A percentile compares a stretch with the other conserved stretches of the same genome.
Evolutionary conservation across 2,797 vertebrate genomes (phyloP).

Genomic region (Microtus agrestis): DNA sequence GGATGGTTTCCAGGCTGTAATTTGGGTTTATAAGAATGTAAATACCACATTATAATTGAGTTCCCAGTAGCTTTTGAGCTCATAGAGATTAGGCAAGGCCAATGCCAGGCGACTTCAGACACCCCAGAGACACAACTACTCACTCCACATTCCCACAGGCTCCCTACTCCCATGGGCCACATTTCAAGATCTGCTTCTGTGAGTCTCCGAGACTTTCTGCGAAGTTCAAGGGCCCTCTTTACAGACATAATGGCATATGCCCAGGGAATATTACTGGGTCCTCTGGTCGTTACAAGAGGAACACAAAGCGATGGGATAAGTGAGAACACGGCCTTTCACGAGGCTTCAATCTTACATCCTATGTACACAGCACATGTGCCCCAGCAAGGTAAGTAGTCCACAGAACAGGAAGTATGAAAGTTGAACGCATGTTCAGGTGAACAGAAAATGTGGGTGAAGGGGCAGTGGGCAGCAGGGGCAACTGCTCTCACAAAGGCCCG

Average conservation of each 20-base stretch:
- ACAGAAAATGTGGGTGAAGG: not conserved
- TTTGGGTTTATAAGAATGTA: slow-evolving; percentile 71
- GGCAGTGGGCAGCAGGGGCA: not conserved
- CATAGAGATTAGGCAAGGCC: slow-evolving; percentile 13
- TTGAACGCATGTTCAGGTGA: not conserved
- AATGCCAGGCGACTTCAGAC: slow-evolving; percentile 34
- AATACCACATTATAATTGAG: slow-evolving; percentile 64
- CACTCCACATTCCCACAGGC: not conserved
- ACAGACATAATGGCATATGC: not conserved
- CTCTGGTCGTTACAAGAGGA: not conserved
- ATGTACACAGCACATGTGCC: not conserved
- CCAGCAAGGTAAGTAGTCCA: not conserved
- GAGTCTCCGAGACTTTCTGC: not conserved
- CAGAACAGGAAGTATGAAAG: not conserved
- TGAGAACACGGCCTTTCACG: not conserved
- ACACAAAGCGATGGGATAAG: not conserved
- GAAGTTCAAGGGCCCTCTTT: not conserved
- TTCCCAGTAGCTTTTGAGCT: slow-evolving; percentile 70
- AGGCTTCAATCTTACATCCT: not conserved
- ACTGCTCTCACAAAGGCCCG: not conserved
- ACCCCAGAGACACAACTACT: not conserved
- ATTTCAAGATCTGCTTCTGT: slow-evolving; percentile 34
- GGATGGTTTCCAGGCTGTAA: slow-evolving; percentile 55
- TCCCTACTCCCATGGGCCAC: not conserved
- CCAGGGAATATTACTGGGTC: not conserved